Percentiles rank a stretch among this genome's conserved stretches.
Evolutionary conservation across 2,797 vertebrate genomes (phyloP).

Genomic region (Poeciliopsis gracilis): DNA sequence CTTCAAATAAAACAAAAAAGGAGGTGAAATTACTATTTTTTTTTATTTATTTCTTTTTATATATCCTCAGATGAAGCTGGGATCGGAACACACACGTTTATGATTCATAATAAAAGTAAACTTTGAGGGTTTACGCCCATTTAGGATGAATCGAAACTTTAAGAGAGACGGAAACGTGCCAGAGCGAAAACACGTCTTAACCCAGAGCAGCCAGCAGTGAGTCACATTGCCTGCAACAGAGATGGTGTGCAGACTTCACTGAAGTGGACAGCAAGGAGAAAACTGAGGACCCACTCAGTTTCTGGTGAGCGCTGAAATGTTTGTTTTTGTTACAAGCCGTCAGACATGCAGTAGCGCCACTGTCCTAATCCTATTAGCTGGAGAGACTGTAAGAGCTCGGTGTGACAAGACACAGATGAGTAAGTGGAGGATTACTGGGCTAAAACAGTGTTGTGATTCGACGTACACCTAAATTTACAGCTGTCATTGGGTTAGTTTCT

Average conservation of each 20-base stretch:
- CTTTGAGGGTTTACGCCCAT: slow-evolving; percentile 59
- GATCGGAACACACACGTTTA: not conserved
- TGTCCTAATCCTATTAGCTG: not conserved
- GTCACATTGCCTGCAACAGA: not conserved
- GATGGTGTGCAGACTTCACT: not conserved
- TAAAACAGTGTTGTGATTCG: not conserved
- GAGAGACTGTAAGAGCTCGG: not conserved
- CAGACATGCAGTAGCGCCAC: not conserved
- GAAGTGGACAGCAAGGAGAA: not conserved
- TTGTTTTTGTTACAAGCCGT: not conserved
- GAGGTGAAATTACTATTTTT: not conserved
- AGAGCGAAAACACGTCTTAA: not conserved
- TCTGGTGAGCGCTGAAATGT: slow-evolving; percentile 8
- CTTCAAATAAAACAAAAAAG: not conserved
- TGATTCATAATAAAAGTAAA: slow-evolving; percentile 8
- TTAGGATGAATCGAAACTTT: slow-evolving; percentile 77
- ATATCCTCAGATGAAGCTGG: not conserved
- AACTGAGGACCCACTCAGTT: not conserved
- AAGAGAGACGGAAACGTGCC: slow-evolving; percentile 44
- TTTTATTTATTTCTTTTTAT: too few species aligned
- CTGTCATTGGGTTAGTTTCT: not conserved
- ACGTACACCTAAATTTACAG: not conserved
- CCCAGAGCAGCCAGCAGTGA: not conserved
- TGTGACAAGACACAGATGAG: not conserved
- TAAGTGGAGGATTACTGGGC: not conserved